A percentile compares a stretch with the other conserved stretches of the same genome.
Conservation (phyloP, 2,888 invertebrate genomes). For the Cordilura impudica region DNA sequence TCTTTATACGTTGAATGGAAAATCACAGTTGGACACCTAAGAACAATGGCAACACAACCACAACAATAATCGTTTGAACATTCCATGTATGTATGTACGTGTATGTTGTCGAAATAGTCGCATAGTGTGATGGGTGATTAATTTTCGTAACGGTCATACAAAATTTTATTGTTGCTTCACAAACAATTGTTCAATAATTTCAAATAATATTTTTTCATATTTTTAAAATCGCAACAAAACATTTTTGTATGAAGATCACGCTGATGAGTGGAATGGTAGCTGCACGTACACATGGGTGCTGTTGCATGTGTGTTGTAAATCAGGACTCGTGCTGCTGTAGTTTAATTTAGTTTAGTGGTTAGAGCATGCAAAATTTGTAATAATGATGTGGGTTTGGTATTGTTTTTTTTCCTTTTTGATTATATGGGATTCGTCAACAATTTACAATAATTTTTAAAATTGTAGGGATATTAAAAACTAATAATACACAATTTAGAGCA, state of each 20-base stretch:
- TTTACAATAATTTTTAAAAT: constrained; percentile 33
- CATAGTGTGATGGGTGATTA: constrained; percentile 58
- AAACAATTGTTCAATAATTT: constrained; percentile 51
- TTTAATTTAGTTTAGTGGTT: constrained; percentile 3
- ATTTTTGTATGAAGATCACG: too few species aligned
- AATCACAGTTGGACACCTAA: constrained; percentile 62
- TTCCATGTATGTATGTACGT: background rate
- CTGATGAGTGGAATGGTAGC: background rate
- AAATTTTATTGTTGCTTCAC: constrained; percentile 43
- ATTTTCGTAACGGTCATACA: constrained; percentile 59
- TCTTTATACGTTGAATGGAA: constrained; percentile 58
- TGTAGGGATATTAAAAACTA: constrained; percentile 49
- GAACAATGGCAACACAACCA: constrained; percentile 47
- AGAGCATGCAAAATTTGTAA: constrained; percentile 17
- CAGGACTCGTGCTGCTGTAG: constrained; percentile 1
- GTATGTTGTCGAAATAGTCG: background rate
- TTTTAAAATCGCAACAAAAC: constrained; percentile 7
- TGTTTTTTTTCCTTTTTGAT: constrained; percentile 1
- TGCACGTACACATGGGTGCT: background rate
- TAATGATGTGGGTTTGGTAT: constrained; percentile 38
- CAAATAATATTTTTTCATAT: constrained; percentile 29
- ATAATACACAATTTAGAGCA: constrained; percentile 11
- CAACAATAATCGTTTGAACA: background rate
- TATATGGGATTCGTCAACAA: constrained; percentile 5
- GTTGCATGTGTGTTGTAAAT: constrained; percentile 21